Base-by-base conservation (phyloP, 1,140 invertebrate species). In the Calliphora vicina region DNA sequence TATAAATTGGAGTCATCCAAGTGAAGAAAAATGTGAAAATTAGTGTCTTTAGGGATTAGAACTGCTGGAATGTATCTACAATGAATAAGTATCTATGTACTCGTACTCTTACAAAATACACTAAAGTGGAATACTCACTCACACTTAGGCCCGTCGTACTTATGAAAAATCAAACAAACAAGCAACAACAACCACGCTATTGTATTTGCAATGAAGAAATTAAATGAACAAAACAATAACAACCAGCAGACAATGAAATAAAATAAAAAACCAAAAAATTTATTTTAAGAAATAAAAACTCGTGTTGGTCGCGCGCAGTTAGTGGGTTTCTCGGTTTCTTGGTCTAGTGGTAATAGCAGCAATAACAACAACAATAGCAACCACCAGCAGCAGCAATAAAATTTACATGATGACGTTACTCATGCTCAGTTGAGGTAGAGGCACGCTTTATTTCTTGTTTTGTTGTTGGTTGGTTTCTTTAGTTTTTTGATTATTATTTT, bases 331-430 rank as follows among this genome's bases (percentile, higher is more conserved):
- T 78, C 74, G 35, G 74, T 43, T 23, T 78, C 61, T 67, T 67
- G 61, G 61, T 67, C 61, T 67, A 67, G 61, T 67, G 61, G 61
- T 23, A 67, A 67, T 23, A 67, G 10, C 23, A 67, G n/a, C 23
- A 23, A 67, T n/a, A 67, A 67, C 61, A 67, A 67, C 61, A 67
- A 67, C 17, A 67, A 67, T 25, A 57, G 50, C 50, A 57, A 67
- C 61, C 61, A 20, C 4, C 61, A 67, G 50, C 74, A 78, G 42
- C 15, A 35, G 35, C 45, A 50, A 50, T n/a, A 50, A 13, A 50
- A 25, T 43, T 42, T 25, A 45, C 74, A 78, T 78, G 35, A 78
- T 78, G 74, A 78, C 74, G 74, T 78, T 78, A 78, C 74, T 23
- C 35, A 43, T 43, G 74, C 35, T 25, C n/a, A 23, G 20, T 67